Evolutionary conservation across 2,888 invertebrate species (phyloP), one percentile per base, ranked within the genome.

Genomic region (Eustalomyia histrio): DNA sequence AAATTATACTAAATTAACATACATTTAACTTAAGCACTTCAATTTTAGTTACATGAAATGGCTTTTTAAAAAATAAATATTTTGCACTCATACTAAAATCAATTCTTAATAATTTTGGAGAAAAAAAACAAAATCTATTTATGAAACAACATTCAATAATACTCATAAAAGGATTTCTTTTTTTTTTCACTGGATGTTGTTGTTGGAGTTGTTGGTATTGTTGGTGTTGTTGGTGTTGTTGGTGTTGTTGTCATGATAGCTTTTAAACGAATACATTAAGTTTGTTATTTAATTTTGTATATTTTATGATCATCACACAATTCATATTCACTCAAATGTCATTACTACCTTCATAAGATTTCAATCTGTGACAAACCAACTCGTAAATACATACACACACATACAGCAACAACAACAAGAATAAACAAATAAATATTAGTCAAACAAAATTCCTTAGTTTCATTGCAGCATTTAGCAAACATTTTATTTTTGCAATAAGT

Each of bases 31-130:
- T 64, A 39, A 65, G 35, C 72, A 71, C 75, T 69, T 76, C 58
- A 69, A 65, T 75, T 83, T 82, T 29, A 52, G 76, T 68, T 75
- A 83, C 81, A 81, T 63, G 76, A 65, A 83, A 80, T 80, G 57
- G 75, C 83, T 83, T 81, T 83, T 81, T 76, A 58, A 69, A 76
- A 79, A 76, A 29, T 60, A 78, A 81, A 81, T 67, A 81, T 71
- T 67, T 14, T 17, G 21, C 65, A 55, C 67, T 55, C 55, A 21
- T 5, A 47, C 43, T 6, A 47, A 47, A 47, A 47, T 47, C n/a
- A 47, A 47, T 47, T 47, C 43, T 47, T 47, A 2, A n/a, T n/a
- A 47, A 47, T n/a, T 47, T 47, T 29, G 5, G 29, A 7, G 29
- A 6, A 12, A 39, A 39, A 39, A 39, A 39, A 14, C 39, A 12